Evolutionary conservation across 2,113 vertebrate genomes (phyloP), one percentile per base, ranked within the genome.

Genomic region (Tamias sibiricus): DNA sequence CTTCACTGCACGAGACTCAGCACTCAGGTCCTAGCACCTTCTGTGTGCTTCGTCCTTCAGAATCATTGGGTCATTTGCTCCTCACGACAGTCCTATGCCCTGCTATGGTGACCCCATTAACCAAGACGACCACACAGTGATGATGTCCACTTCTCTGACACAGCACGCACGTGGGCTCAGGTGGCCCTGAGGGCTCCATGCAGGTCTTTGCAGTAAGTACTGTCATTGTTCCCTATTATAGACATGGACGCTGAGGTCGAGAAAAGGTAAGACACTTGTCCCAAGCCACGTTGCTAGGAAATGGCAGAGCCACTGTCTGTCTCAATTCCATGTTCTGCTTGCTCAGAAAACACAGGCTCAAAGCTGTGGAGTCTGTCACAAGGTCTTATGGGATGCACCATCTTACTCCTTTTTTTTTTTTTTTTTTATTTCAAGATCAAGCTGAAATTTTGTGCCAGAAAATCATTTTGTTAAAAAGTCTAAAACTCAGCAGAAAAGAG

Each of bases 131-230:
- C 66, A 28, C 9, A 1, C 12, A 22, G 54, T 2, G 0, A 64
- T 2, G 0, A 1, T 9, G 1, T 35, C 1, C 0, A 1, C 1
- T 20, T 3, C 4, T 40, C 40, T 13, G 13, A 2, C 49, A 9
- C 1, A 0, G 4, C 0, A 10, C 54, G 9, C 11, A 4, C 44
- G 54, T 26, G 59, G 17, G 8, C 62, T 54, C 2, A 2, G 32
- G 0, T 37, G 57, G 4, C 75, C 37, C 42, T 8, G 20, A 26
- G 40, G 32, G 8, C 0, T 82, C 72, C 35, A 49, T 26, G 12
- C 47, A 22, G 26, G 30, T 2, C 68, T 47, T 12, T 59, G 81
- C 9, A 42, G 1, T 54, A 87, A 84, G 52, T 0, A 2, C 32
- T n/a, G 3, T 11, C 47, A 8, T 30, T n/a, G 3, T 76, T 40